Evolutionary conservation across 2,113 vertebrate species (phyloP), one percentile per base, ranked within the genome.

Genomic region (Mesitornis unicolor): DNA sequence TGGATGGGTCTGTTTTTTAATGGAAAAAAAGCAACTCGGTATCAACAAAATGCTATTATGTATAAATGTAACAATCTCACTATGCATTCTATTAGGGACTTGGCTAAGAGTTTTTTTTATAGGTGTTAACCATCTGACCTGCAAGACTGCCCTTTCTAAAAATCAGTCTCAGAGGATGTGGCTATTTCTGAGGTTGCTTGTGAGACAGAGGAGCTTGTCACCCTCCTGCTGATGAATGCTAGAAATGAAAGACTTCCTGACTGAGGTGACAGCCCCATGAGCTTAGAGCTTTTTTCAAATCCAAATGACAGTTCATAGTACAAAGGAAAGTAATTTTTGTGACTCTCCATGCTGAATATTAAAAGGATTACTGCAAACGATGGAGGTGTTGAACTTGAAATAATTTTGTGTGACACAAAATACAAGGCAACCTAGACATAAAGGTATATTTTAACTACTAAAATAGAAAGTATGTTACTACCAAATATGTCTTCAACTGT

Each of bases 301-400:
- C 29, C 25, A 71, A 69, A 26, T 43, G 48, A 75, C 87, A 82
- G 79, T 75, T 91, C 80, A 43, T 40, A 76, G 74, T 18, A 29
- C 43, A 60, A 50, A 40, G 36, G 29, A 63, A 85, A 68, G 61
- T 57, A 47, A 60, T 8, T 78, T 64, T 26, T 71, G 56, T 87
- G 84, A 81, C 77, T 77, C 64, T 87, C 19, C 7, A 3, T 43
- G 60, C 22, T 43, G 68, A 89, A 54, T 65, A 33, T 43, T 67
- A 29, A 54, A 89, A 86, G 35, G 47, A 81, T 73, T 93, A 53
- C 35, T 43, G 50, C 14, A 63, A 78, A 89, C 26, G 67, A 25
- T 43, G 28, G 22, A 84, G 31, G 10, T 11, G 84, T 57, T 81
- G 68, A 94, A 82, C 47, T 40, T 78, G 61, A 93, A 91, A 79